Evolutionary conservation across 2,888 invertebrate species (phyloP).

Genomic region (Bhutanitis thaidina): DNA sequence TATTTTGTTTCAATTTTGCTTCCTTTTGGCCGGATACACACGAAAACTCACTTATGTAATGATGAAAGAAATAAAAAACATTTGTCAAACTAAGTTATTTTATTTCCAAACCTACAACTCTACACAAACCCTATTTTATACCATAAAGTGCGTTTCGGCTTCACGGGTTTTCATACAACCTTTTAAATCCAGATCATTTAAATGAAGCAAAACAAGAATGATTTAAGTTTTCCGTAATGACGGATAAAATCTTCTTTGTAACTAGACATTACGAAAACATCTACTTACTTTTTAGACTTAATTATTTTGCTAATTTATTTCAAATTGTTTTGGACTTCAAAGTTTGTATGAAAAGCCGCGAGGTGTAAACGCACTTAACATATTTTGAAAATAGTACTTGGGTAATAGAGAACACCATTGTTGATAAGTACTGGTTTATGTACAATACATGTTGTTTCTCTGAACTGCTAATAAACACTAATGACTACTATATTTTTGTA

Average conservation of each 20-base stretch:
- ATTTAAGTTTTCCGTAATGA: too few species aligned
- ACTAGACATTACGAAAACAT: too few species aligned
- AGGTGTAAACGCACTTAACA: too few species aligned
- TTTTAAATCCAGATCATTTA: too few species aligned
- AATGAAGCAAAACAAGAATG: too few species aligned
- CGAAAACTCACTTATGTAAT: neutral
- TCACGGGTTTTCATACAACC: too few species aligned
- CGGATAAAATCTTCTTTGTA: too few species aligned
- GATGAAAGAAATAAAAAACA: constrained; percentile 14
- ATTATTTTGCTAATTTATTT: too few species aligned
- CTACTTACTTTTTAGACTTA: too few species aligned
- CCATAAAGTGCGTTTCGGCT: too few species aligned
- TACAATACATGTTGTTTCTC: constrained; percentile 23
- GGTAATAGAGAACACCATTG: constrained; percentile 18
- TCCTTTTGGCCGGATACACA: neutral
- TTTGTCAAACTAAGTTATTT: constrained; percentile 19
- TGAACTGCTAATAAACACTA: neutral
- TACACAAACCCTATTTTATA: constrained; percentile 19
- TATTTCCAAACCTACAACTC: constrained; percentile 18
- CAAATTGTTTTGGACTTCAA: too few species aligned
- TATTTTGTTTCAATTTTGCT: neutral
- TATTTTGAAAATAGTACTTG: neutral
- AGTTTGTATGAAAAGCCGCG: too few species aligned
- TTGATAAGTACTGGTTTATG: constrained; percentile 33
- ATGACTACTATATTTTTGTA: neutral